Evolutionary conservation across 2,888 invertebrate genomes (phyloP), one percentile per base, ranked within the genome.

Genomic region (Tinea trinotella): DNA sequence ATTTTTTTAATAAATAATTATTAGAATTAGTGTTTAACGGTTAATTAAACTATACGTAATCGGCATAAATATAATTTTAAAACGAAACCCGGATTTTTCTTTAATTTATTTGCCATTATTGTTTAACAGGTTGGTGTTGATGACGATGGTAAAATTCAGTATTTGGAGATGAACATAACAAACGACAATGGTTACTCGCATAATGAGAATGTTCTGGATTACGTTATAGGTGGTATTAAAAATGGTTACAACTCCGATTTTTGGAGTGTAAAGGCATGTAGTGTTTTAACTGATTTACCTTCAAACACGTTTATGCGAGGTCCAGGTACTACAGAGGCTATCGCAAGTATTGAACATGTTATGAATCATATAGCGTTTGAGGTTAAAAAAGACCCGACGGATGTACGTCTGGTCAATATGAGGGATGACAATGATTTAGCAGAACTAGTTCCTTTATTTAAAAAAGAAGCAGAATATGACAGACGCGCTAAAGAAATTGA

Each of bases 261-360:
- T 17, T 92, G 89, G 87, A 78, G 76, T 35, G 61, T 85, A 1
- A 79, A 65, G 53, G 70, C 70, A 0, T 80, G 70, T 0, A 60
- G 66, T 40, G 88, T 90, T 0, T 67, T 85, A 12, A 92, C 93
- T 0, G 91, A 94, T 64, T 72, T 89, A 0, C 89, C 93, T 0
- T 81, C 87, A 1, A 92, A 92, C 59, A 90, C 92, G 0, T 90
- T 87, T 53, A 89, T 90, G 57, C 79, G 94, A 63, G 90, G 91
- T 2, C 94, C 92, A 60, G 91, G 88, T 6, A 87, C 89, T 4
- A 69, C 84, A 2, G 91, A 92, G 72, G 90, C 83, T 3, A 74
- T 90, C 0, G 82, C 86, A 1, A 74, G 87, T 59, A 86, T 88
- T 35, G 92, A 92, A 69, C 79, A 87, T 56, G 87, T 92, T 50